Evolutionary conservation across 35 echinoderm and acorn worm genomes (phyloP).

Genomic region (Hemicentrotus pulcherrimus): DNA sequence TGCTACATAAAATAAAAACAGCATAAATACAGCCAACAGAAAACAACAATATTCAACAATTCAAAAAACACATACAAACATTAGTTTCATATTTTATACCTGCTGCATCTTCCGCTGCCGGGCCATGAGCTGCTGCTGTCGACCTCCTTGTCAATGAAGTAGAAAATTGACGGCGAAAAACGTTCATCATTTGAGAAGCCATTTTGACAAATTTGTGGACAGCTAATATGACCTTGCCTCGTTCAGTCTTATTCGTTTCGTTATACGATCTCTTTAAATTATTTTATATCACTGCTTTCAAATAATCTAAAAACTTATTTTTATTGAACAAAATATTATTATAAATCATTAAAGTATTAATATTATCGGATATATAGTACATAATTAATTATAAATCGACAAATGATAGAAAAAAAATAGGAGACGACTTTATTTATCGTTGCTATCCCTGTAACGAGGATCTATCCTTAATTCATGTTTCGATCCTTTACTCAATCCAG

Average conservation of each 20-base stretch:
- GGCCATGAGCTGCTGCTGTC: constrained; percentile 2
- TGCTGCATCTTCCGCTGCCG: constrained; percentile 41
- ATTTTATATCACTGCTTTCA: background rate
- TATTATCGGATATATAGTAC: no score
- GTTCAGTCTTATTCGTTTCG: background rate
- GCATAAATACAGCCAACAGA: background rate
- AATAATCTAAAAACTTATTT: background rate
- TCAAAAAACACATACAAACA: background rate
- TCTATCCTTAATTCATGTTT: background rate
- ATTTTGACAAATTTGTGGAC: background rate
- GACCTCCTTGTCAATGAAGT: constrained; percentile 42
- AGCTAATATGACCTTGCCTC: background rate
- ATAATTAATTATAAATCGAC: no score
- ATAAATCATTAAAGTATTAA: no score
- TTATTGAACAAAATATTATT: no score
- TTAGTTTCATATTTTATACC: background rate
- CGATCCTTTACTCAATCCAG: background rate
- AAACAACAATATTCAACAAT: background rate
- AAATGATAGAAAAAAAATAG: no score
- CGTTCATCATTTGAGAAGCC: constrained; percentile 48
- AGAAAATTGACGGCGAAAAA: constrained; percentile 57
- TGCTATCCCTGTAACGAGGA: background rate
- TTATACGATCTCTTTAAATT: background rate
- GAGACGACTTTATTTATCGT: background rate
- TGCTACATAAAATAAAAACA: background rate